Base-by-base conservation (phyloP, 2,113 vertebrate genomes). In the Symphodus melops region DNA sequence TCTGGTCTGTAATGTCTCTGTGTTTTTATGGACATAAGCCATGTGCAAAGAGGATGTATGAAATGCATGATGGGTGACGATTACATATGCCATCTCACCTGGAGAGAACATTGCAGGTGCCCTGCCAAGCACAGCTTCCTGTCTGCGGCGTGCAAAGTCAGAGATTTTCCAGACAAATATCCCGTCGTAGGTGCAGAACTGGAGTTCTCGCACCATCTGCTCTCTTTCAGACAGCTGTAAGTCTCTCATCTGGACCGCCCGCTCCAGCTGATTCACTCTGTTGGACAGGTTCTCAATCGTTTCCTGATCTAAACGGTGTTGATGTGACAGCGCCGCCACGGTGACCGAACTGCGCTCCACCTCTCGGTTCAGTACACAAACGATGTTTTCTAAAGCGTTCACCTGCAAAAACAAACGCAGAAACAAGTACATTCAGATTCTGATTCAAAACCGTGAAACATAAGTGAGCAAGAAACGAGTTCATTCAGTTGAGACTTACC, bases 51-150 rank as follows among this genome's bases (percentile, higher is more conserved):
- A 21, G 8, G 5, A 41, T 14, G 37, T 67, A 54, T 69, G 16
- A 65, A 62, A 54, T 6, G 13, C 6, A 52, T 9, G 10, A 14
- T 2, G 3, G 17, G 39, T 2, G 11, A n/a, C 11, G 23, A 21
- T 41, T 2, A 12, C 0, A 28, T 42, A 16, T 39, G 16, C 60
- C 12, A 4, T 48, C 78, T 84, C 59, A 98, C 97, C 97, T 93
- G 97, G 97, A 37, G 97, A 99, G 91, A 98, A 98, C 95, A 98
- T 96, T 0, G 97, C 97, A 0, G 96, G 96, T 0, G 94, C 89
- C 48, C 95, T 95, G 11, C 96, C 96, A 0, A 92, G 91, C 21
- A 96, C 92, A 0, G 97, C 97, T 0, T 99, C 96, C 87, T 97
- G 97, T 5, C 97, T 93, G 68, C 96, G 96, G 19, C 95, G 88